Conservation (phyloP, 1,140 invertebrate species). For the Drosophila grimshawi region DNA sequence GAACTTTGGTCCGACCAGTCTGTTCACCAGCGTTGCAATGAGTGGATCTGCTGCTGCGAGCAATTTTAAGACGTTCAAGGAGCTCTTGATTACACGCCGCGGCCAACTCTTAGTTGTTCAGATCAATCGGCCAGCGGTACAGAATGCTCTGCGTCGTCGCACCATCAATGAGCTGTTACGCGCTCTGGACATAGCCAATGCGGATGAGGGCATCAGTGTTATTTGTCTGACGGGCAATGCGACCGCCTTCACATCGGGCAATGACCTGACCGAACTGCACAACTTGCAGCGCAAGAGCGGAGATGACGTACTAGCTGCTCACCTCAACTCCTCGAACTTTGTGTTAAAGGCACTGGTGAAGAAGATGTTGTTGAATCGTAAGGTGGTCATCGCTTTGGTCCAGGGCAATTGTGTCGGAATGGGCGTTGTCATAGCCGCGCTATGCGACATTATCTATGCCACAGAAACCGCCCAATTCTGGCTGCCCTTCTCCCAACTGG, state of each 20-base stretch:
- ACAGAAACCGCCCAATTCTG: constrained; percentile 93
- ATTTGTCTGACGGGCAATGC: constrained; percentile 85
- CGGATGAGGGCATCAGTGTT: constrained; percentile 49
- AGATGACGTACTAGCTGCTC: constrained; percentile 48
- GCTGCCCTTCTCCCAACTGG: constrained; percentile 93
- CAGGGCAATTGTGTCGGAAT: constrained; percentile 98
- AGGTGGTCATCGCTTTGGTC: constrained; percentile 94
- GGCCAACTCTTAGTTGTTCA: constrained; percentile 85
- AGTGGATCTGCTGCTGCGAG: constrained; percentile 26
- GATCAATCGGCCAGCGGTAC: constrained; percentile 90
- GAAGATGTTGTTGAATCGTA: constrained; percentile 94
- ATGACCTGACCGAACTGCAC: constrained; percentile 88
- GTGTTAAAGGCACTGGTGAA: constrained; percentile 89
- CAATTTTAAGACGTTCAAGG: constrained; percentile 53
- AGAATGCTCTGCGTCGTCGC: constrained; percentile 90
- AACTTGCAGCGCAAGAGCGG: constrained; percentile 18
- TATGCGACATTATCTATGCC: constrained; percentile 96
- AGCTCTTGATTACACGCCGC: constrained; percentile 53
- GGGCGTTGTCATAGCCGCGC: constrained; percentile 91
- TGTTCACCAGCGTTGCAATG: constrained; percentile 17
- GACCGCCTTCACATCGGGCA: constrained; percentile 94
- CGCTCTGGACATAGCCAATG: constrained; percentile 52
- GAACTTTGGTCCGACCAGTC: constrained; percentile 18
- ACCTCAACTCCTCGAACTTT: constrained; percentile 58
- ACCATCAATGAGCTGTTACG: constrained; percentile 69